Evolutionary conservation across 2,797 vertebrate species (phyloP), one percentile per base, ranked within the genome.

Genomic region (Cuniculus paca): DNA sequence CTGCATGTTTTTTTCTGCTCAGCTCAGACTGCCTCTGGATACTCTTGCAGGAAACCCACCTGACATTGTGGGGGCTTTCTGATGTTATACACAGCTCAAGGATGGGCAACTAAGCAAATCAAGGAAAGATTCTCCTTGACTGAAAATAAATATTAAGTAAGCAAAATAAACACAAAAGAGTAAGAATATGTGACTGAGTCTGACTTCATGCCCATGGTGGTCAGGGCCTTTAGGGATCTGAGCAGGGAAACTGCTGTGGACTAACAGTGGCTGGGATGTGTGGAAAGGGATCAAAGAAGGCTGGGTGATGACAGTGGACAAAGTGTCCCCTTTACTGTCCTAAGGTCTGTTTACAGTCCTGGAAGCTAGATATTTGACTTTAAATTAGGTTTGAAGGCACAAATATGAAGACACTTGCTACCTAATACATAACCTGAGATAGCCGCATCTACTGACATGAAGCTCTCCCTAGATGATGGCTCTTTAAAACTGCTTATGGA

Each of bases 161-260:
- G 39, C 61, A 89, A 80, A 94, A 86, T 52, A 77, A 90, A 88
- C 26, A 36, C 48, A 81, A 77, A 77, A 54, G 70, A 34, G 10
- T 78, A 34, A 95, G 50, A 26, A 54, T 19, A 50, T 0, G 3
- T 20, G 34, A 65, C 3, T 52, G 91, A 90, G 56, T 48, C 68
- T 50, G 63, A 82, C 81, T 74, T 94, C n/a, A 34, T 28, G 78
- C 24, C 74, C 68, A 70, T 4, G 13, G 65, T 20, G 4, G 16
- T 48, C 68, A 39, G 61, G 42, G 58, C 54, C 42, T 34, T 52
- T 7, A 19, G 4, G 75, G 80, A 31, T 36, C 58, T 26, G 7
- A 50, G 31, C n/a, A 31, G 26, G 80, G 74, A 61, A 34, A 19
- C 26, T 14, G 20, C 1, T 3, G 0, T 50, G 54, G 34, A 14